Conservation (phyloP, 1,140 invertebrate species). For the Nasonia giraulti region DNA sequence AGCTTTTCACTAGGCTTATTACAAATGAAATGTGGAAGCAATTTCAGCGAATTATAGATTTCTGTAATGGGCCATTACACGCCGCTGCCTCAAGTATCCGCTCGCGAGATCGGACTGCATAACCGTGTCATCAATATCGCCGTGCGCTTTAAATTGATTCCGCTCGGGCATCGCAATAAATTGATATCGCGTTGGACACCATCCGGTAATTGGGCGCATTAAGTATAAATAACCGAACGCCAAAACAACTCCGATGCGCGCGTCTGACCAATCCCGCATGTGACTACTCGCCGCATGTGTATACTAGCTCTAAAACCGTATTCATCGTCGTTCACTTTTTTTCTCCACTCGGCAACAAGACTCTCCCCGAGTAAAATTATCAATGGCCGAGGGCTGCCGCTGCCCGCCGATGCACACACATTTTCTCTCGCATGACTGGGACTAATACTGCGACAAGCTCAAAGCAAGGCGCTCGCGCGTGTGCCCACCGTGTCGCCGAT, state of each 20-base stretch:
- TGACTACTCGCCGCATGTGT: background rate
- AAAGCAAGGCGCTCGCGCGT: slow-evolving; percentile 38
- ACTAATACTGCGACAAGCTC: background rate
- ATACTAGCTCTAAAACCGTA: no score
- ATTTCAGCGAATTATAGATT: slow-evolving; percentile 38
- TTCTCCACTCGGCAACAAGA: background rate
- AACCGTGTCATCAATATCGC: background rate
- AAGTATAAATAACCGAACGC: background rate
- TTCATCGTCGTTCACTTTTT: no score
- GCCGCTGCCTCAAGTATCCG: no score
- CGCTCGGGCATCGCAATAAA: background rate
- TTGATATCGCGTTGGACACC: background rate
- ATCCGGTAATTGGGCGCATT: slow-evolving; percentile 1
- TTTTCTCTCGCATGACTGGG: slow-evolving; percentile 17
- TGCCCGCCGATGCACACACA: background rate
- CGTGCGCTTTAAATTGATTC: slow-evolving; percentile 3
- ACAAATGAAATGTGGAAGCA: slow-evolving; percentile 28
- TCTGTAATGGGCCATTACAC: background rate
- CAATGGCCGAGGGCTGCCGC: background rate
- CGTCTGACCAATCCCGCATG: background rate
- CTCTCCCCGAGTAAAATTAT: slow-evolving; percentile 6
- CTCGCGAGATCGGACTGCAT: background rate
- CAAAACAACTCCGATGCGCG: background rate
- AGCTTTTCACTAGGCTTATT: background rate
- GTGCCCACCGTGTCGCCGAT: background rate